phyloP scores from a whole-genome alignment of 2,797 vertebrate species.

The Enteromius mattozi region DNA sequence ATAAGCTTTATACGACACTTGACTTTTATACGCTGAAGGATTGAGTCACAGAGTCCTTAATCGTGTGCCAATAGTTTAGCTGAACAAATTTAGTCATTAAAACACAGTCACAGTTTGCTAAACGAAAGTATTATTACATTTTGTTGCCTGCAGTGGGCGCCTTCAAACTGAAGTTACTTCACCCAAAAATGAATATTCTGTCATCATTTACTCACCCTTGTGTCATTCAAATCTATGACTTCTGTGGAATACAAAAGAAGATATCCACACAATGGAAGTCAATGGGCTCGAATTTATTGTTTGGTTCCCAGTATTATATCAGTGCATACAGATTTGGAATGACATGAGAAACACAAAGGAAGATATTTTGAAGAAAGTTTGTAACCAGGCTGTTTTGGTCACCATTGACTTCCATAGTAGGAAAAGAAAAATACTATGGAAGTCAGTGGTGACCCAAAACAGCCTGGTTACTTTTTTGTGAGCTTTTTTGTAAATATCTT shows the following conservation, averaged over 20 bases:
- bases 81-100: slow-evolving; percentile 23
- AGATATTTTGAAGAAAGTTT: too few relatives aligned
- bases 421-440: too few relatives aligned
- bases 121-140: background rate
- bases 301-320: too few relatives aligned
- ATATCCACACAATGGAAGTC: background rate
- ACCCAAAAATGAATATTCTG: background rate
- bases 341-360: too few relatives aligned
- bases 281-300: background rate
- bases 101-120: background rate
- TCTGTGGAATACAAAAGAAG: background rate
- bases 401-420: too few relatives aligned
- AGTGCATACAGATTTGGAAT: too few relatives aligned
- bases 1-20: slow-evolving; percentile 47
- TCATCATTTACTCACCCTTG: background rate
- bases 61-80: slow-evolving; percentile 22
- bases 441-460: too few relatives aligned
- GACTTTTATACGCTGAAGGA: slow-evolving; percentile 36
- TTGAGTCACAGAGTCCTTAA: slow-evolving; percentile 30
- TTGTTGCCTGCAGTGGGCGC: background rate
- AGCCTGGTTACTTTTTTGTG: too few relatives aligned
- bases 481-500: too few relatives aligned
- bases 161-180: background rate
- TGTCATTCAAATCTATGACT: background rate
- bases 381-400: too few relatives aligned